Evolutionary conservation across 2,113 vertebrate species (phyloP).

Genomic region (Nyctereutes procyonoides): DNA sequence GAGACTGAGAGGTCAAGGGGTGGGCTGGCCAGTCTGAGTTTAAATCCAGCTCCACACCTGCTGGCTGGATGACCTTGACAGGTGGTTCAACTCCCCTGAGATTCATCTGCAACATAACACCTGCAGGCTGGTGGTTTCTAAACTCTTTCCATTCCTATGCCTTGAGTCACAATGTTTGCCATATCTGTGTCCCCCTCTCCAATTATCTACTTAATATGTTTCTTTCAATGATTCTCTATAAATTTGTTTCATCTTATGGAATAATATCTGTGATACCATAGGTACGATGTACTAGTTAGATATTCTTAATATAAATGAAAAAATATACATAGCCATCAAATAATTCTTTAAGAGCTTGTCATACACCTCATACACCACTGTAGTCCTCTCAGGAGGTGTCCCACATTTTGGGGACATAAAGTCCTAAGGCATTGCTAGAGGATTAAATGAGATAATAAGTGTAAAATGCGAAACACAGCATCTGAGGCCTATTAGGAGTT

Average conservation of each 20-base stretch:
- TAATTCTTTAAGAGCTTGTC: neutral
- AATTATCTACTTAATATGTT: neutral
- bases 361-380: neutral
- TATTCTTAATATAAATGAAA: neutral
- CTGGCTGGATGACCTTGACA: neutral
- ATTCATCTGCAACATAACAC: neutral
- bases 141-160: neutral
- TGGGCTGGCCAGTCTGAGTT: neutral
- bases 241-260: neutral
- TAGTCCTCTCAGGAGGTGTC: neutral
- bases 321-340: neutral
- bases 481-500: neutral
- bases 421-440: neutral
- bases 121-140: neutral
- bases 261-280: neutral
- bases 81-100: neutral
- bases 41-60: neutral
- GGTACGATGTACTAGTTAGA: neutral
- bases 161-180: neutral
- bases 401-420: neutral
- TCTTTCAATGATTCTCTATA: neutral
- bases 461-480: neutral
- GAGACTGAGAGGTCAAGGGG: neutral
- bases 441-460: neutral
- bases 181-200: neutral